Evolutionary conservation across 2,888 invertebrate genomes (phyloP).

Genomic region (Charanyca ferruginea): DNA sequence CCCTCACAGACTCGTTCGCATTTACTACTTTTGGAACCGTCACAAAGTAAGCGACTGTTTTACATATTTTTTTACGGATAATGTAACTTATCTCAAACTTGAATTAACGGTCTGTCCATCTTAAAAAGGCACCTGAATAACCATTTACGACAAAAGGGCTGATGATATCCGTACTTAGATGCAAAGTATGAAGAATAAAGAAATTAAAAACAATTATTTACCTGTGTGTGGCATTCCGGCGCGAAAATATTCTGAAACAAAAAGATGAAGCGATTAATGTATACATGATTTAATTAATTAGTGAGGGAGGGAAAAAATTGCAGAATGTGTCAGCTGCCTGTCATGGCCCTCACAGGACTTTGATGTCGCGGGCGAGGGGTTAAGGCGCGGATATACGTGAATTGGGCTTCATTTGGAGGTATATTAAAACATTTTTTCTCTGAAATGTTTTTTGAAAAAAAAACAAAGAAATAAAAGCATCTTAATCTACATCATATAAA

Average conservation of each 20-base stretch:
- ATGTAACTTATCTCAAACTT: constrained; percentile 1
- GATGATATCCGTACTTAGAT: background rate
- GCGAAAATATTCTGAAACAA: constrained; percentile 66
- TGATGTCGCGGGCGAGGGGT: constrained; percentile 35
- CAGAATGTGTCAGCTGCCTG: constrained; percentile 53
- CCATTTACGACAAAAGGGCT: constrained; percentile 10
- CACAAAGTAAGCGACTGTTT: too few relatives aligned
- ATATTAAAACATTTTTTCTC: too few relatives aligned
- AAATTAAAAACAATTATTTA: constrained; percentile 67
- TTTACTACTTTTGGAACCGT: too few relatives aligned
- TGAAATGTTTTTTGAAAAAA: too few relatives aligned
- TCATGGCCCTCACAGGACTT: constrained; percentile 20
- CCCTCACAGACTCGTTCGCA: too few relatives aligned
- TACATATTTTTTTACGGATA: too few relatives aligned
- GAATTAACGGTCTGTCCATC: constrained; percentile 16
- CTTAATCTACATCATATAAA: too few relatives aligned
- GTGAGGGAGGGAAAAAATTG: constrained; percentile 20
- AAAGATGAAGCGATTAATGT: constrained; percentile 50
- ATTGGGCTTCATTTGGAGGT: too few relatives aligned
- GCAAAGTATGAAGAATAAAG: constrained; percentile 20
- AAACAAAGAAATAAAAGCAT: too few relatives aligned
- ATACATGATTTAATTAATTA: constrained; percentile 55
- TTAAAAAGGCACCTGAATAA: background rate
- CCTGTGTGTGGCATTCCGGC: constrained; percentile 87
- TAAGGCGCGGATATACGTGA: too few relatives aligned